A percentile compares a stretch with the other conserved stretches of the same genome.
Evolutionary conservation across 1,140 invertebrate species (phyloP).

Genomic region (Eulimnadia texana): DNA sequence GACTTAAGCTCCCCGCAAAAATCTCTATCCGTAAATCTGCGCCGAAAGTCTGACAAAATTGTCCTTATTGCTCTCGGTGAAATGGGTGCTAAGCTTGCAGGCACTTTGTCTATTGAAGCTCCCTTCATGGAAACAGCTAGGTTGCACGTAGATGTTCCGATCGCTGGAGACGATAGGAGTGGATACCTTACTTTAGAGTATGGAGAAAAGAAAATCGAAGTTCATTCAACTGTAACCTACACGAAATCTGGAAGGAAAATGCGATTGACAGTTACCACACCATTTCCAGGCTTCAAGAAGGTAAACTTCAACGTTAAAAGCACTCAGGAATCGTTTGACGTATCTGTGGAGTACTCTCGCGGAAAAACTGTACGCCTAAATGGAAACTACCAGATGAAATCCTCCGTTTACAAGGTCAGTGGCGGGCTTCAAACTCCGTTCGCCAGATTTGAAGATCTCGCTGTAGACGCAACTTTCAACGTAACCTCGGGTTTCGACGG

Average conservation of each 20-base stretch:
- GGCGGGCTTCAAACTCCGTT: neutral
- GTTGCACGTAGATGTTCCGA: neutral
- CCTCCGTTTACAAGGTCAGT: neutral
- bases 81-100: neutral
- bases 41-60: neutral
- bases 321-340: conserved; percentile 4
- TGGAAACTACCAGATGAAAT: conserved; percentile 5
- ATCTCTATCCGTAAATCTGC: neutral
- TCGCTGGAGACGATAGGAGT: neutral
- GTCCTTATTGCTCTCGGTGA: neutral
- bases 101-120: neutral
- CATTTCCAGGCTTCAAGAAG: conserved; percentile 12
- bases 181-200: neutral
- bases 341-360: conserved; percentile 12
- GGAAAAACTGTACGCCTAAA: conserved; percentile 11
- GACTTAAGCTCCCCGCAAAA: neutral
- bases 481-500: neutral
- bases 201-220: conserved; percentile 13
- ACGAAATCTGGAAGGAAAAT: neutral
- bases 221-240: neutral
- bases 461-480: neutral
- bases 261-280: neutral
- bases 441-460: neutral
- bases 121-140: neutral
- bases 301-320: neutral